These are phyloP conservation scores for Nomada goodeniana DNA, from an alignment of 2,888 invertebrate genomes.

Conservation along the genomic window DNA sequence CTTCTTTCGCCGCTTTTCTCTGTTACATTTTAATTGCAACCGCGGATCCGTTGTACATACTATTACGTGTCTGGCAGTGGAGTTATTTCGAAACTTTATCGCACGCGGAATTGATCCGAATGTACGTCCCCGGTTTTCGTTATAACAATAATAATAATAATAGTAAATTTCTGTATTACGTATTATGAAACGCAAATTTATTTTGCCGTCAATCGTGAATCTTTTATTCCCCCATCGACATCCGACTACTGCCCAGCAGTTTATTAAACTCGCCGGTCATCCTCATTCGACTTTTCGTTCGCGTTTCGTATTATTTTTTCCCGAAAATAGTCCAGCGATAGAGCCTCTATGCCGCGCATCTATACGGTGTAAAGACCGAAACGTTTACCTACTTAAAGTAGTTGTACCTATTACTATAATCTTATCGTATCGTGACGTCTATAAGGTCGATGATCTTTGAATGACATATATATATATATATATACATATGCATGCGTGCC, in stretches of 20 bases:
- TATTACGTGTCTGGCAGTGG: neutral
- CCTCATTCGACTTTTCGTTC: neutral
- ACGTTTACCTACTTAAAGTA: constrained; percentile 61
- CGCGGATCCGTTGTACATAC: no score
- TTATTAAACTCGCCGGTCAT: neutral
- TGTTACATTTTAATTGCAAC: constrained; percentile 31
- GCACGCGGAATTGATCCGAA: constrained; percentile 24
- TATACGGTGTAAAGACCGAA: constrained; percentile 48
- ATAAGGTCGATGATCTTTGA: constrained; percentile 66
- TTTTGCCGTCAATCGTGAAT: neutral
- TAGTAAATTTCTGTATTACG: neutral
- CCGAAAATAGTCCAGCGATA: constrained; percentile 10
- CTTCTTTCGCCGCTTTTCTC: neutral
- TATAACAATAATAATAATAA: neutral
- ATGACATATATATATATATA: constrained; percentile 44
- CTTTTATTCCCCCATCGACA: neutral
- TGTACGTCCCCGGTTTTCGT: neutral
- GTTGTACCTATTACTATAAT: constrained; percentile 64
- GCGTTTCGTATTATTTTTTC: constrained; percentile 15
- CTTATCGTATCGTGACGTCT: constrained; percentile 63
- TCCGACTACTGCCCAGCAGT: no score
- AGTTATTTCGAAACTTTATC: constrained; percentile 39
- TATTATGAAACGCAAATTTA: no score
- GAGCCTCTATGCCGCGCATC: constrained; percentile 2
- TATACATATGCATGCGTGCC: constrained; percentile 8